Percentiles rank a stretch among this genome's conserved stretches.
Conservation (phyloP, 2,113 vertebrate species). For the Mixornis gularis region DNA sequence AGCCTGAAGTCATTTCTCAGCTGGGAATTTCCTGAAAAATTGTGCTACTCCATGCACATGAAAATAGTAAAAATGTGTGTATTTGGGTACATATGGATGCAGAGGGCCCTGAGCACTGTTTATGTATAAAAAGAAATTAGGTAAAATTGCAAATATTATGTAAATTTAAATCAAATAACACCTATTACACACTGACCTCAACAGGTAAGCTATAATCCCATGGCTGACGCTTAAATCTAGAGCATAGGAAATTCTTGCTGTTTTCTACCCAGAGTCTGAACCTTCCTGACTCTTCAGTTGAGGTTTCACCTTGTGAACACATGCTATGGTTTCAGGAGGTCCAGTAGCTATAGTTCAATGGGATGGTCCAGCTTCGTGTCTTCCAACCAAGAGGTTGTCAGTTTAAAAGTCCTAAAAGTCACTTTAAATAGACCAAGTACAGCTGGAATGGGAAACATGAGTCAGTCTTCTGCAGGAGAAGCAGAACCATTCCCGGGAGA, state of each 20-base stretch:
- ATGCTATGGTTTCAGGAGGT: neutral
- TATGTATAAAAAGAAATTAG: neutral
- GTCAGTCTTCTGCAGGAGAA: neutral
- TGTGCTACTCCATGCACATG: neutral
- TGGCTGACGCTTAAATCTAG: neutral
- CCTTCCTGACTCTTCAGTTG: neutral
- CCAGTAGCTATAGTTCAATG: neutral
- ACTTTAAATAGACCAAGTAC: neutral
- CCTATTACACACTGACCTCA: neutral
- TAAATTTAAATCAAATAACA: neutral
- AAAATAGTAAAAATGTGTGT: neutral
- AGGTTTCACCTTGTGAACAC: neutral
- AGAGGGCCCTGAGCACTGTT: neutral
- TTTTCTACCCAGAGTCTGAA: neutral
- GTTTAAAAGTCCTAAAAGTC: neutral
- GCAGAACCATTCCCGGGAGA: neutral
- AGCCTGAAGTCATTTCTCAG: slow-evolving; percentile 24
- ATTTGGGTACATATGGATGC: neutral
- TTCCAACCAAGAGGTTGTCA: neutral
- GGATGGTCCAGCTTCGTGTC: neutral
- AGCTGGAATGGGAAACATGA: neutral
- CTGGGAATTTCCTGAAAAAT: slow-evolving; percentile 32
- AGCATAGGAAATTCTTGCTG: neutral
- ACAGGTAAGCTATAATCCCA: neutral
- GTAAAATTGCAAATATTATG: neutral